Evolutionary conservation across 2,797 vertebrate genomes (phyloP), one percentile per base, ranked within the genome.

Genomic region (Centropyge bicolor): DNA sequence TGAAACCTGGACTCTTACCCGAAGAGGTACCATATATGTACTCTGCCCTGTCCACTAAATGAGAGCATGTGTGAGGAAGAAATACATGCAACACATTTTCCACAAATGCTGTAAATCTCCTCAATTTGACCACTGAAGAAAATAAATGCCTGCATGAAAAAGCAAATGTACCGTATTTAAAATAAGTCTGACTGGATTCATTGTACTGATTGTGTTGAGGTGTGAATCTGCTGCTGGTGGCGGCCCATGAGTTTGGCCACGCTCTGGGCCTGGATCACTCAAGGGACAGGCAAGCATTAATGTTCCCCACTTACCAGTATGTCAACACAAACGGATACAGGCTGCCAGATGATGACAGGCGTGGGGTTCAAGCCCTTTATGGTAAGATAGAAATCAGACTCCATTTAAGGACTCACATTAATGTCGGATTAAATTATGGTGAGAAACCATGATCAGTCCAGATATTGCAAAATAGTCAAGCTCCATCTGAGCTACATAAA

Each of bases 171-270:
- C 35, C 27, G 6, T 3, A 38, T 36, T 7, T 13, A 5, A 64
- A 10, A 60, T 1, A 20, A 22, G 8, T 59, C 24, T 60, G 36
- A 64, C 24, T 52, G 3, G 0, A 12, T 49, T 60, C 0, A 5
- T 43, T 70, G 31, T n/a, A 2, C 35, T 60, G 69, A 16, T 19
- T 59, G 24, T 74, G 20, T 64, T 72, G n/a, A 91, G 90, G 86
- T 67, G 95, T 97, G 85, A 98, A 97, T 88, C 92, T 98, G 77
- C 96, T 97, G 85, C 94, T 98, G 69, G 97, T 98, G 81, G 97
- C 97, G 1, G 97, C 97, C 2, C 97, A 98, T 3, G 97, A 98
- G 83, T 98, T 99, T 0, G 97, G 97, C 69, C 98, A 99, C 1
- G 94, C 97, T 0, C 89, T 98, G 80, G 97, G 98, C 13, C 91